Evolutionary conservation across 2,113 vertebrate species (phyloP).

Genomic region (Anarrhichthys ocellatus): DNA sequence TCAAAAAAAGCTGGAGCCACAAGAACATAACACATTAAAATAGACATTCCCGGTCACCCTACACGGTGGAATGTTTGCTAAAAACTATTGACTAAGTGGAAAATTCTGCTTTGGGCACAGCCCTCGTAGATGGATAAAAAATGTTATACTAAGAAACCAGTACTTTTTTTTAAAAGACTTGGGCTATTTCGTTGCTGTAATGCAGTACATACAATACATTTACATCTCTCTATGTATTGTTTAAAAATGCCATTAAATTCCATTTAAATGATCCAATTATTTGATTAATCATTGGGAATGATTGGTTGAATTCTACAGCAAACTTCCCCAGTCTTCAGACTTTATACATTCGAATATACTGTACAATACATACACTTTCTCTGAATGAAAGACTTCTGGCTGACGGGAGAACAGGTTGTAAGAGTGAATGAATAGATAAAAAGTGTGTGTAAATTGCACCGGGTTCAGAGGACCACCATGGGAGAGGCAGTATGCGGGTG

Average conservation of each 20-base stretch:
- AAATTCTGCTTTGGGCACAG: not conserved
- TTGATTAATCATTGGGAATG: not conserved
- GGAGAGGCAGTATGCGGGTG: constrained; percentile 30
- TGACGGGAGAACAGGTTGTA: constrained; percentile 24
- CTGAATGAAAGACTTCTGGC: constrained; percentile 12
- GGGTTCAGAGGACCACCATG: constrained; percentile 39
- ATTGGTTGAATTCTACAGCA: not conserved
- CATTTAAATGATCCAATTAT: not conserved
- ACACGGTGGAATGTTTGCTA: not conserved
- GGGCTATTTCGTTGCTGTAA: not conserved
- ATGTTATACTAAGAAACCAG: not conserved
- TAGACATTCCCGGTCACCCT: not conserved
- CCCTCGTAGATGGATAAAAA: not conserved
- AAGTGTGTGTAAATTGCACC: constrained; percentile 40
- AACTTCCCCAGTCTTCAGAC: not conserved
- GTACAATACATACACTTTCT: not conserved
- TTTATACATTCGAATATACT: not conserved
- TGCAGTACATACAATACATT: not conserved
- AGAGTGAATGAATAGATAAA: constrained; percentile 50
- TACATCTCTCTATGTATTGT: not conserved
- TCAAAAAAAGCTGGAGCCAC: not conserved
- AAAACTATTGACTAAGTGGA: not conserved
- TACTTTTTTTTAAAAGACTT: not conserved
- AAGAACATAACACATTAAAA: not conserved
- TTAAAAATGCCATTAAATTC: not conserved